These are phyloP conservation scores for Sitobion miscanthi DNA, from an alignment of 1,140 invertebrate species.

Conservation along the genomic window DNA sequence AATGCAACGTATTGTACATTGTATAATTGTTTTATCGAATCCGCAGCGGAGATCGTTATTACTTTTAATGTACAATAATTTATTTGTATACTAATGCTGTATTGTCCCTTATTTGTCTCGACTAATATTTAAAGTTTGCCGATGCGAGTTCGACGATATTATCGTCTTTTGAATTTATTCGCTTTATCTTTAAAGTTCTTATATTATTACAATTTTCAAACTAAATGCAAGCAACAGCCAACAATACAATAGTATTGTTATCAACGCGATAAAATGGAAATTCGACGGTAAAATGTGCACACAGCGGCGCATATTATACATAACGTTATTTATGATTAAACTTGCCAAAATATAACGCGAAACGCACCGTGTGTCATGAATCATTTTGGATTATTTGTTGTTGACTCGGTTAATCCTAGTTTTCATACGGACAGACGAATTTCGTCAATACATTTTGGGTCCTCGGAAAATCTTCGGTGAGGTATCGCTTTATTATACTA, in stretches of 20 bases:
- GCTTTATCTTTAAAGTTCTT: constrained; percentile 3
- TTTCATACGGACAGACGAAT: neutral
- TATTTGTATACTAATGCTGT: neutral
- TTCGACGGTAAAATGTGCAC: neutral
- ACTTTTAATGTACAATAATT: neutral
- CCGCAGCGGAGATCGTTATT: neutral
- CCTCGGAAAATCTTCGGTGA: neutral
- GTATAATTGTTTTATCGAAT: neutral
- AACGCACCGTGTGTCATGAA: neutral
- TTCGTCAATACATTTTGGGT: neutral
- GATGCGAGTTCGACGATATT: neutral
- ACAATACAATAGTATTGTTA: constrained; percentile 1
- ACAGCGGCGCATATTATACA: neutral
- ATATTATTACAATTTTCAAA: constrained; percentile 15
- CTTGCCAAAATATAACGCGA: neutral
- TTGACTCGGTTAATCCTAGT: constrained; percentile 13
- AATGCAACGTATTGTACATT: neutral
- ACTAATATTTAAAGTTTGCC: neutral
- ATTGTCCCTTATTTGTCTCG: neutral
- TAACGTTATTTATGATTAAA: constrained; percentile 13
- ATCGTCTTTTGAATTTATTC: constrained; percentile 16
- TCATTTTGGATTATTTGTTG: constrained; percentile 16
- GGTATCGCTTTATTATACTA: constrained; percentile 15
- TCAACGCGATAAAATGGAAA: constrained; percentile 4
- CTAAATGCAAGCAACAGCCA: neutral